Evolutionary conservation across 2,113 vertebrate genomes (phyloP), one percentile per base, ranked within the genome.

Genomic region (Ochotona curzoniae): DNA sequence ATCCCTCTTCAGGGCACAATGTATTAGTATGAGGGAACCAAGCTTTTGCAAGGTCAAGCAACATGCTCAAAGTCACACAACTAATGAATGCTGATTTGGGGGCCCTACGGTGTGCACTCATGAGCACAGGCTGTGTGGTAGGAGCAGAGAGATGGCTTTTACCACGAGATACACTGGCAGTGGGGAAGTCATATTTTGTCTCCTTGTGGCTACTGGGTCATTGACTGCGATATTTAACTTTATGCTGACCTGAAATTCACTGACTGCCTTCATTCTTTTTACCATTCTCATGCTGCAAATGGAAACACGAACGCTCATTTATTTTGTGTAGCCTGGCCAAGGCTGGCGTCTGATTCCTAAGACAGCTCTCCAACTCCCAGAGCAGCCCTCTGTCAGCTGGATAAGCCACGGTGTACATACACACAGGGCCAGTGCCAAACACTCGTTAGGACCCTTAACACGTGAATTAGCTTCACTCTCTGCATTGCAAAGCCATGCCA

Each of bases 281-380:
- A 80, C 78, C 28, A 76, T 89, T 83, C 38, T 89, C 74, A 49
- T 13, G 79, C 80, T 88, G 35, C n/a, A 67, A 57, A 84, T 60
- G 71, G 93, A 83, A 94, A 93, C 0, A 2, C 70, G 73, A 96
- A 91, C 80, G 80, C 38, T 38, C 67, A 87, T 94, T 91, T 89
- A 89, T 92, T 95, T 94, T 91, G 63, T 82, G 28, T 51, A 79
- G 73, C 44, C 35, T 64, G 80, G 57, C 38, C 44, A 82, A 49
- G 67, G 21, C 35, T 94, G 67, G 21, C 35, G 93, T 13, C 47
- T 89, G 78, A 47, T 81, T 44, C 51, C 93, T 73, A 93, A 81
- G 71, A 66, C 14, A 78, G 35, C 54, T 85, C 81, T 23, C 64
- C 30, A 81, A 44, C 44, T 94, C 93, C 83, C 80, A 44, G 26